Conservation (phyloP, 2,888 invertebrate species). For the Agrilus biguttatus region DNA sequence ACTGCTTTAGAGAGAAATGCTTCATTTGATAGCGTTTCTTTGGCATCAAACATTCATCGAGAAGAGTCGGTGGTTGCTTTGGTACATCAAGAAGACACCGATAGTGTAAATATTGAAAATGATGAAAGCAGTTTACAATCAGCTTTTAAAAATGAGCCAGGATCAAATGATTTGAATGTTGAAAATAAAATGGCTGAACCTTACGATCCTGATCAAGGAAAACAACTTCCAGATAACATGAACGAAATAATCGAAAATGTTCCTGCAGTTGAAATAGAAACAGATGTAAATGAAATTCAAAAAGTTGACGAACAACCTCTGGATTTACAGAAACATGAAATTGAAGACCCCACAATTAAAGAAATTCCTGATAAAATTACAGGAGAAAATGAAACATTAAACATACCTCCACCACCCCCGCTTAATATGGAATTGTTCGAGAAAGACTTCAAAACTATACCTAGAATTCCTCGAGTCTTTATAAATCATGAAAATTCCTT, state of each 20-base stretch:
- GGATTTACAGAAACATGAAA: background rate
- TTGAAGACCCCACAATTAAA: background rate
- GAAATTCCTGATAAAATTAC: background rate
- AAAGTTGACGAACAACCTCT: too few relatives aligned
- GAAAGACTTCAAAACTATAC: too few relatives aligned
- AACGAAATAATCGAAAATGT: background rate
- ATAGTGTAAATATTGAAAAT: constrained; percentile 11
- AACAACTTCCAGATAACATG: background rate
- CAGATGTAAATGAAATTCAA: background rate
- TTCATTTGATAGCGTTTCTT: constrained; percentile 18
- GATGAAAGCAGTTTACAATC: constrained; percentile 5
- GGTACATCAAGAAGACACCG: constrained; percentile 39
- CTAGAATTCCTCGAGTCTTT: too few relatives aligned
- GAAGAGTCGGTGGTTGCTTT: constrained; percentile 42
- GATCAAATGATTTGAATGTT: background rate
- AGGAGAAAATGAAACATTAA: background rate
- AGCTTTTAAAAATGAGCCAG: constrained; percentile 3
- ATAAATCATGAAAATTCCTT: too few relatives aligned
- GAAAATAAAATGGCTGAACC: background rate
- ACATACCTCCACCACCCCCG: background rate
- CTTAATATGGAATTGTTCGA: background rate
- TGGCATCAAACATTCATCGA: constrained; percentile 11
- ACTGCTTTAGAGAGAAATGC: constrained; percentile 13
- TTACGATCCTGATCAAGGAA: background rate
- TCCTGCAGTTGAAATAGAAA: constrained; percentile 1